A percentile compares a stretch with the other conserved stretches of the same genome.
phyloP scores from a whole-genome alignment of 92 coral and sea anemone genomes.

The Actinernus sp. region DNA sequence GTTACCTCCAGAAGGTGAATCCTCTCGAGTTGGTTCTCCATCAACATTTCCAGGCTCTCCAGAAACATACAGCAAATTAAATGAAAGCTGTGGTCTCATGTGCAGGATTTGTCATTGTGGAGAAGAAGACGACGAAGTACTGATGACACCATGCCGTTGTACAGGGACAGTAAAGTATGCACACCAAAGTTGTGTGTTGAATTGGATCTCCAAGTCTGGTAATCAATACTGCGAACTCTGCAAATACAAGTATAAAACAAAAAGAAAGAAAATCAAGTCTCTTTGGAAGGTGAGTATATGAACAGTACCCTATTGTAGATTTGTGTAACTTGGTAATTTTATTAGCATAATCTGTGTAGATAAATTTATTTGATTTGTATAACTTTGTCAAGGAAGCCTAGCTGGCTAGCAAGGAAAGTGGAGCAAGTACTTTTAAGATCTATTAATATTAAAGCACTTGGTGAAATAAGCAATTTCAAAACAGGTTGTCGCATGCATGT shows the following conservation, averaged over 20 bases:
- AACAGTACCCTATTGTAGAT: neutral
- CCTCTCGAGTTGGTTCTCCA: neutral
- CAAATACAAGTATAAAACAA: constrained; percentile 89
- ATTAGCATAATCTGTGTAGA: too few species aligned
- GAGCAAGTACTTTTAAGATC: too few species aligned
- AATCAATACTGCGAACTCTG: constrained; percentile 91
- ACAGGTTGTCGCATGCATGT: too few species aligned
- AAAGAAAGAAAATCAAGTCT: constrained; percentile 72
- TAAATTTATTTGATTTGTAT: neutral
- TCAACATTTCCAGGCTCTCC: constrained; percentile 14
- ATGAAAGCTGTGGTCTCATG: constrained; percentile 72
- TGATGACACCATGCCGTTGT: constrained; percentile 88
- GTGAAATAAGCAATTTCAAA: too few species aligned
- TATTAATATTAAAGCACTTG: too few species aligned
- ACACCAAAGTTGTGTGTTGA: constrained; percentile 87
- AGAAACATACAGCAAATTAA: constrained; percentile 26
- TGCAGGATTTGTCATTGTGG: constrained; percentile 95
- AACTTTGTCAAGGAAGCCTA: neutral
- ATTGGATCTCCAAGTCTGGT: constrained; percentile 98
- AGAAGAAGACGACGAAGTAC: constrained; percentile 77
- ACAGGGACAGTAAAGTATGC: constrained; percentile 95
- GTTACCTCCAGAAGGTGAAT: neutral
- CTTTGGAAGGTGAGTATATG: constrained; percentile 86
- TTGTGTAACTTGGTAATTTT: neutral
- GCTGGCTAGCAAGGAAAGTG: neutral